Conservation (phyloP, 2,797 vertebrate genomes). For the Synaphobranchus kaupii region DNA sequence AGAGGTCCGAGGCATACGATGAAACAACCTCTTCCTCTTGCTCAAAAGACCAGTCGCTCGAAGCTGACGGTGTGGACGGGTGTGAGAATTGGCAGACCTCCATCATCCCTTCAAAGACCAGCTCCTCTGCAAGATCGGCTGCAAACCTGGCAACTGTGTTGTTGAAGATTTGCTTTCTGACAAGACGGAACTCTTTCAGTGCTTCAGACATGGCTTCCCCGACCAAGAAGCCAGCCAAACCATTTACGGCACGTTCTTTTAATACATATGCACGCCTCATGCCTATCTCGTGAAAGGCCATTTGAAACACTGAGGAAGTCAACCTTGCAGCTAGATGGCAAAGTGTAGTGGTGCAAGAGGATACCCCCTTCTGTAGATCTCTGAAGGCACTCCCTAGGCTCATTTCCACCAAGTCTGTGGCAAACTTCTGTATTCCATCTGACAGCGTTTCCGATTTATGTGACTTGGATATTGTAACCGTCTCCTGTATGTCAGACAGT, state of each 20-base stretch:
- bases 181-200: slow-evolving; percentile 84
- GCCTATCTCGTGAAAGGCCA: slow-evolving; percentile 96
- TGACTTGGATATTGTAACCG: slow-evolving; percentile 73
- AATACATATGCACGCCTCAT: slow-evolving; percentile 84
- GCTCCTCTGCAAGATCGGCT: slow-evolving; percentile 91
- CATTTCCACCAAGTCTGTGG: slow-evolving; percentile 90
- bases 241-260: slow-evolving; percentile 87
- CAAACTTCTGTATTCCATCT: slow-evolving; percentile 92
- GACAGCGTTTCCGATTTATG: slow-evolving; percentile 83
- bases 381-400: slow-evolving; percentile 92
- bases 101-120: slow-evolving; percentile 98
- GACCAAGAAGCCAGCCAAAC: slow-evolving; percentile 88
- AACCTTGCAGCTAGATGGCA: slow-evolving; percentile 90
- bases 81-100: slow-evolving; percentile 98
- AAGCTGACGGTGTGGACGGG: slow-evolving; percentile 81
- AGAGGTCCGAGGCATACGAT: slow-evolving; percentile 92
- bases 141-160: slow-evolving; percentile 87
- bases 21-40: slow-evolving; percentile 85
- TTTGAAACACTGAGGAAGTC: slow-evolving; percentile 93
- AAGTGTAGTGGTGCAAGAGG: slow-evolving; percentile 89
- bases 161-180: slow-evolving; percentile 94
- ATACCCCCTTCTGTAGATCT: slow-evolving; percentile 93
- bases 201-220: slow-evolving; percentile 90
- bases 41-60: slow-evolving; percentile 71
- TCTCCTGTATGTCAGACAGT: slow-evolving; percentile 79